Percentiles rank a stretch among this genome's conserved stretches.
These are phyloP conservation scores for Clupea harengus DNA, from an alignment of 2,113 vertebrate genomes.

Conservation along the genomic window DNA sequence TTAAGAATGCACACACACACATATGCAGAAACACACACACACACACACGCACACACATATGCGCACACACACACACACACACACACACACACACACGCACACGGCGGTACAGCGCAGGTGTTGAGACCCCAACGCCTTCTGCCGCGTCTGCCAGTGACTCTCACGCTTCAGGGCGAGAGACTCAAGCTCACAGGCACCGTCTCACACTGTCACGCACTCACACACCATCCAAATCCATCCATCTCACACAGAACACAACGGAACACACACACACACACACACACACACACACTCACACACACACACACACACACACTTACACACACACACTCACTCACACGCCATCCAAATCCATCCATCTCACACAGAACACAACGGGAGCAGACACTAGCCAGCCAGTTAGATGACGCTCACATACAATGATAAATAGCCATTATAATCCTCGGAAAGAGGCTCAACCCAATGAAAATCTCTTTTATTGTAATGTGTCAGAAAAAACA, in stretches of 20 bases:
- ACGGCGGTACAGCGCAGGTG: slow-evolving; percentile 9
- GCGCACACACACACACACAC: too few relatives aligned
- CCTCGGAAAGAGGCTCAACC: neutral
- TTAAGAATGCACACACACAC: neutral
- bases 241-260: slow-evolving; percentile 49
- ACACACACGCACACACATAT: too few relatives aligned
- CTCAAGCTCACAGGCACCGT: slow-evolving; percentile 6
- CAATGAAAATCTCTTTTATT: neutral
- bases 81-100: neutral
- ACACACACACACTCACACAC: too few relatives aligned
- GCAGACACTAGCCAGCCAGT: slow-evolving; percentile 36
- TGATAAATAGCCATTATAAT: neutral
- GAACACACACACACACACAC: too few relatives aligned
- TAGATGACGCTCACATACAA: neutral
- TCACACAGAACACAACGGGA: slow-evolving; percentile 52
- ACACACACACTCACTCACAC: neutral
- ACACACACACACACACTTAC: too few relatives aligned
- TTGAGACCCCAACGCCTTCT: slow-evolving; percentile 15
- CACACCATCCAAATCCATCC: neutral
- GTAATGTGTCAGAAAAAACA: neutral
- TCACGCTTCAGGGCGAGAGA: slow-evolving; percentile 17
- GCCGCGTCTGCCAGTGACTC: slow-evolving; percentile 36
- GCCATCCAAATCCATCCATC: slow-evolving; percentile 3
- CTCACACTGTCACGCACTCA: neutral
- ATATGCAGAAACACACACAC: too few relatives aligned